Conservation (phyloP, 2,888 invertebrate species). For the Hemicrepidius hirtus region DNA sequence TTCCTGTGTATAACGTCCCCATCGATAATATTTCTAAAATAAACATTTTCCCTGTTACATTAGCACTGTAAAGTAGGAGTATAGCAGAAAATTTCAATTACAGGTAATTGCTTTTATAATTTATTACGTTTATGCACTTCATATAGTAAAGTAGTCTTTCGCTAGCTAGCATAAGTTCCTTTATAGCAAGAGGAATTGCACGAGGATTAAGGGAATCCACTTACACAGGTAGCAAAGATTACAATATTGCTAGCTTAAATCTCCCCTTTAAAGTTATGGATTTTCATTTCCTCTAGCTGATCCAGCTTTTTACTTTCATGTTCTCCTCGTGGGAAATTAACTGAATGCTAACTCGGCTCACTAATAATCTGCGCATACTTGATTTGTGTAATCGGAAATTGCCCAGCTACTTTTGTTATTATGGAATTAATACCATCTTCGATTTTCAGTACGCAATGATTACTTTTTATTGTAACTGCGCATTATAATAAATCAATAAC, state of each 20-base stretch:
- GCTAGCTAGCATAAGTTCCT: constrained; percentile 44
- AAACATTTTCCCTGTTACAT: neutral
- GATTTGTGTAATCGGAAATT: constrained; percentile 50
- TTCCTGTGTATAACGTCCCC: no score
- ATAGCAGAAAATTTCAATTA: constrained; percentile 35
- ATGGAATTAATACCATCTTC: constrained; percentile 16
- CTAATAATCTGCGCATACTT: constrained; percentile 50
- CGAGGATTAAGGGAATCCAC: constrained; percentile 55
- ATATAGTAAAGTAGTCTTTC: constrained; percentile 40
- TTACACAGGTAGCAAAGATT: constrained; percentile 59
- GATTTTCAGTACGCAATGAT: neutral
- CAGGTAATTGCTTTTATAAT: constrained; percentile 34
- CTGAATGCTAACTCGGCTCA: constrained; percentile 58
- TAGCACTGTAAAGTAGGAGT: neutral
- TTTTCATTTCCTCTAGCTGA: constrained; percentile 67
- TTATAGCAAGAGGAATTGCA: constrained; percentile 51
- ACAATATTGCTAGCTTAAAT: constrained; percentile 60
- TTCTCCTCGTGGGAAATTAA: constrained; percentile 67
- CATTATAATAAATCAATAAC: neutral
- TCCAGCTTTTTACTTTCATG: constrained; percentile 64
- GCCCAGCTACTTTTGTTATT: constrained; percentile 36
- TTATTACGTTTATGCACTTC: constrained; percentile 45
- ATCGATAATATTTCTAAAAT: neutral
- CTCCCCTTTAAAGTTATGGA: constrained; percentile 65
- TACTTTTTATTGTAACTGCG: neutral